Base-by-base conservation (phyloP, 2,888 invertebrate species). In the Microctonus aethiopoides region DNA sequence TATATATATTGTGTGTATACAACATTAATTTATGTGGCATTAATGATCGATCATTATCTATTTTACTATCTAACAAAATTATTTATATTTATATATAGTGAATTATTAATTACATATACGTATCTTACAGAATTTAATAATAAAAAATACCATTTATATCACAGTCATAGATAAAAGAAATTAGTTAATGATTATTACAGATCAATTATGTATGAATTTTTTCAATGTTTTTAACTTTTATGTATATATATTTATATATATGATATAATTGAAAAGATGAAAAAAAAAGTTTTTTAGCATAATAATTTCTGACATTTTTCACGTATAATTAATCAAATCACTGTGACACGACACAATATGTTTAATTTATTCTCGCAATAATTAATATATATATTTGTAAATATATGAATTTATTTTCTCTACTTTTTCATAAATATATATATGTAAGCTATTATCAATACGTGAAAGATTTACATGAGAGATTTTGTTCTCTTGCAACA, bases 121-220 rank as follows among this genome's bases (percentile, higher is more conserved):
- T 74, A 73, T 77, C 67, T 73, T 74, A 71, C 75, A 71, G 66
- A 79, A 80, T 75, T 75, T 77, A 81, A 81, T 75, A 79, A 78
- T 80, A 80, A 79, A 81, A 81, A 81, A 81, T 81, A 46, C 16
- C 81, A 80, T 81, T 81, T 82, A 82, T 82, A 82, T 82, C 81
- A 82, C 81, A 82, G 81, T 82, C 81, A 80, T 79, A 80, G 81
- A 81, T 77, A 81, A 82, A 20, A 80, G 72, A 78, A 79, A 77
- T 76, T 71, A 78, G 72, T 79, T 74, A 76, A 79, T 75, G 59
- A 72, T 76, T 73, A 73, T 77, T 70, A 52, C 66, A 68, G 54
- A n/a, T 60, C 46, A 16, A 16, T n/a, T 46, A 4, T 39, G 39
- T 39, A 16, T n/a, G 7, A 7, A n/a, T n/a, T n/a, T n/a, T n/a